Evolutionary conservation across 37 sponge, comb jelly and placozoan species (phyloP).

Genomic region (Eunapius fragilis): DNA sequence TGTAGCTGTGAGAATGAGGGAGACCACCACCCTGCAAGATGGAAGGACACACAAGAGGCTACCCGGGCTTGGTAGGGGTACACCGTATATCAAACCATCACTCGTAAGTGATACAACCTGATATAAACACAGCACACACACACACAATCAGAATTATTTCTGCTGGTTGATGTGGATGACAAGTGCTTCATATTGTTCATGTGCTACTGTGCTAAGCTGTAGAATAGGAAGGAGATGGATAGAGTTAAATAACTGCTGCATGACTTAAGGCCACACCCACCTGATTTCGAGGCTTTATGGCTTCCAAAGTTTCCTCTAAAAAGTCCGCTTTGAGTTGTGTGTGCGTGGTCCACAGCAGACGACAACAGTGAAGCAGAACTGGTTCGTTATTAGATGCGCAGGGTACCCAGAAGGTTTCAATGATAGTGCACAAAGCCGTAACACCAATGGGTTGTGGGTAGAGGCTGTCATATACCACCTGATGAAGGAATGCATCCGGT

Average conservation of each 20-base stretch:
- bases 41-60: not conserved
- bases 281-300: conserved; percentile 48
- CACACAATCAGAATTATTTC: not conserved
- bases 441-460: conserved; percentile 31
- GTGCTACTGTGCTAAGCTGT: conserved; percentile 46
- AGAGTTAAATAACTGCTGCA: not conserved
- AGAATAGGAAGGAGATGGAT: not conserved
- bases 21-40: not conserved
- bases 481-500: conserved; percentile 72
- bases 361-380: conserved; percentile 55
- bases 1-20: not conserved
- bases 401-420: conserved; percentile 68
- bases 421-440: conserved; percentile 9
- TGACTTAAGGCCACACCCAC: conserved; percentile 22
- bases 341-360: conserved; percentile 50
- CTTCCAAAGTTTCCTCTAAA: conserved; percentile 48
- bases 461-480: conserved; percentile 15
- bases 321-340: conserved; percentile 13
- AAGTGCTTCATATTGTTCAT: conserved; percentile 63
- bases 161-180: conserved; percentile 26
- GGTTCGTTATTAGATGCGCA: conserved; percentile 57
- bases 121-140: not conserved
- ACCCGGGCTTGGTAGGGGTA: not conserved
- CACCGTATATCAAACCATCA: not conserved
- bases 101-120: not conserved